Percentiles rank a stretch among this genome's conserved stretches.
Evolutionary conservation across 2,888 invertebrate species (phyloP).

Genomic region (Oxyteleia sp.): DNA sequence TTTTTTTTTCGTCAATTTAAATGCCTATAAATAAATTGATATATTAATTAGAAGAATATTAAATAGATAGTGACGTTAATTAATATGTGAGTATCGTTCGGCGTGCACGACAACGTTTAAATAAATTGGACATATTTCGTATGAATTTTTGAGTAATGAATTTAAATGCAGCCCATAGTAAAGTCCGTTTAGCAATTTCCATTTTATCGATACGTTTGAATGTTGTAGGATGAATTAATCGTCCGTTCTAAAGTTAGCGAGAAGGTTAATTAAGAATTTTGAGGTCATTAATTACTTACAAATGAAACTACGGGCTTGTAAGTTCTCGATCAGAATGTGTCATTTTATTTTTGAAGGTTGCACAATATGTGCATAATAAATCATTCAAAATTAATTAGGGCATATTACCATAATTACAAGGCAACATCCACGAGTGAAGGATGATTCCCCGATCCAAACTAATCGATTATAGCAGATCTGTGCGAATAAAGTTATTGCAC

Average conservation of each 20-base stretch:
- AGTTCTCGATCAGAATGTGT: conserved; percentile 23
- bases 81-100: conserved; percentile 66
- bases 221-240: background rate
- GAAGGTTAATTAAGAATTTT: conserved; percentile 33
- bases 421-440: conserved; percentile 35
- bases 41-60: conserved; percentile 61
- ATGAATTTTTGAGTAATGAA: conserved; percentile 4
- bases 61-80: conserved; percentile 64
- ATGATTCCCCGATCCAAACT: too few species aligned
- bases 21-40: conserved; percentile 67
- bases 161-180: background rate
- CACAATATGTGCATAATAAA: conserved; percentile 45
- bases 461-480: too few species aligned
- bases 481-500: too few species aligned
- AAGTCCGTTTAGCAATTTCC: background rate
- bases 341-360: conserved; percentile 39
- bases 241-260: conserved; percentile 7
- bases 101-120: conserved; percentile 40
- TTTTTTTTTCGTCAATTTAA: conserved; percentile 54
- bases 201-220: conserved; percentile 4
- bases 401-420: conserved; percentile 69
- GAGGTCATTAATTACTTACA: conserved; percentile 46
- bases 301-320: conserved; percentile 16
- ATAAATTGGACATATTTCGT: conserved; percentile 49
- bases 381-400: conserved; percentile 68